Evolutionary conservation across 1,140 invertebrate species (phyloP), one percentile per base, ranked within the genome.

Genomic region (Drosophila santomea): DNA sequence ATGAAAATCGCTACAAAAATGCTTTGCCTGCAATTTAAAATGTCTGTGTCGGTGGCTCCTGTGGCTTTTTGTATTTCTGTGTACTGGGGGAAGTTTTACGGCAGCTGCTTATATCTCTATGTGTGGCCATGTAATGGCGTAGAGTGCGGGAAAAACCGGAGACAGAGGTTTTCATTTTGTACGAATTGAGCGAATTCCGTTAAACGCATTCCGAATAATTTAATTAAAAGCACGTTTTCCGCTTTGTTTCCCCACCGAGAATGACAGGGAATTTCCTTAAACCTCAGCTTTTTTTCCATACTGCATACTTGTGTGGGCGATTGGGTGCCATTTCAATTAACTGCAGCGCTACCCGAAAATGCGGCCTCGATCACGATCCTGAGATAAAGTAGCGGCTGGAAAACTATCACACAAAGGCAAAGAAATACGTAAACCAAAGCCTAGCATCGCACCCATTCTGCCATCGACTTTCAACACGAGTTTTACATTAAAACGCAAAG

Each of bases 401-500:
- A 52, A 80, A 63, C 78, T 59, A 58, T 51, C 56, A 50, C 61
- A 85, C 81, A 85, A 83, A 72, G 51, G 68, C 45, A 25, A 23
- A 23, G 20, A 11, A 28, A 32, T 4, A 8, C 7, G 7, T 32
- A 32, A 8, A 51, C 15, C 28, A 5, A 17, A 17, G 17, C 17
- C 17, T 17, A 17, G 17, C 17, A 17, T 17, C 17, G 17, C 17
- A 17, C 6, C 6, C 15, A 8, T n/a, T 2, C n/a, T 5, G 3
- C 8, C 20, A 44, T 54, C 50, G 38, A 54, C 32, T 68, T 50
- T 61, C 74, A 76, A 86, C 82, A 89, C 71, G 76, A 83, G 82
- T 86, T 86, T 89, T 89, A 84, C 83, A 86, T 89, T 83, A 89
- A 79, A 83, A 66, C 84, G 66, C 23, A 86, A 86, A 86, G 66